Evolutionary conservation across 2,888 invertebrate genomes (phyloP).

Genomic region (Platypus cylindrus): DNA sequence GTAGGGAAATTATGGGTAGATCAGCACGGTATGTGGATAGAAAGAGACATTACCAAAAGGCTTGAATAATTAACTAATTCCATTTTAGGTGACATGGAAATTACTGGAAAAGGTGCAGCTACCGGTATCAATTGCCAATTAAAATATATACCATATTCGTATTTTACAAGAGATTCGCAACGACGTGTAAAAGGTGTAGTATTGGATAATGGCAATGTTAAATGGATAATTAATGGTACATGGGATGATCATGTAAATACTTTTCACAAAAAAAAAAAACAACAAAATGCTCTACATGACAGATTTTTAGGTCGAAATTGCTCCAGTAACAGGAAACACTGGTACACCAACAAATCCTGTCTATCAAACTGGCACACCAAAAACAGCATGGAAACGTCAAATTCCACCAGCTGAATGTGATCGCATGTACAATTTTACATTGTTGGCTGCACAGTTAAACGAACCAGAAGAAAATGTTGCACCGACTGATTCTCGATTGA

Average conservation of each 20-base stretch:
- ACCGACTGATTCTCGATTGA: slow-evolving; percentile 70
- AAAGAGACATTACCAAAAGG: no score
- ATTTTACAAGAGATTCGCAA: slow-evolving; percentile 94
- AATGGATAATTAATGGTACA: slow-evolving; percentile 68
- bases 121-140: slow-evolving; percentile 86
- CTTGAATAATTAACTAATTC: slow-evolving; percentile 4
- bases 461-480: slow-evolving; percentile 84
- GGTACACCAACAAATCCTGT: slow-evolving; percentile 64
- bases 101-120: slow-evolving; percentile 71
- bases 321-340: slow-evolving; percentile 63
- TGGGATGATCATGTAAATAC: slow-evolving; percentile 69
- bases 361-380: slow-evolving; percentile 83
- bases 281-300: no score
- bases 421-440: slow-evolving; percentile 87
- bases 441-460: slow-evolving; percentile 91
- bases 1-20: slow-evolving; percentile 99
- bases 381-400: slow-evolving; percentile 75
- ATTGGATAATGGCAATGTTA: slow-evolving; percentile 57
- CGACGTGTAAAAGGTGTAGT: slow-evolving; percentile 76
- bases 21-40: slow-evolving; percentile 77
- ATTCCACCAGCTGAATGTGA: slow-evolving; percentile 55
- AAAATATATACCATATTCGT: slow-evolving; percentile 96
- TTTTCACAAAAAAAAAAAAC: slow-evolving; percentile 1
- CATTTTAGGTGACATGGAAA: slow-evolving; percentile 80
- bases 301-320: slow-evolving; percentile 83